These are phyloP conservation scores for Clytia hemisphaerica DNA, from an alignment of 30 jellyfish, hydroid and myxozoan genomes.

Conservation along the genomic window DNA sequence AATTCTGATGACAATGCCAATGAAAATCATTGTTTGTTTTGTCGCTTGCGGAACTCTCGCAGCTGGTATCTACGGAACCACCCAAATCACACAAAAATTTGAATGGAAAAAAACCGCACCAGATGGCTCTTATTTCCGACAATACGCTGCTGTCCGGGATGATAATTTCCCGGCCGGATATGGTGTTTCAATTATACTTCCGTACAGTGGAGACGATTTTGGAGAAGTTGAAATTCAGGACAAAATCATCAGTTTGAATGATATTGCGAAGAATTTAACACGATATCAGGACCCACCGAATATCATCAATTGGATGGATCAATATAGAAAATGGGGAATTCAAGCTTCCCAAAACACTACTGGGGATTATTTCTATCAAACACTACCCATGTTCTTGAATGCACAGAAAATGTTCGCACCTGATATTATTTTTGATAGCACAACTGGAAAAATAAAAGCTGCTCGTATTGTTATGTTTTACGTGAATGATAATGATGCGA, in stretches of 20 bases:
- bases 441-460: neutral
- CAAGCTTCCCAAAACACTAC: neutral
- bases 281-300: neutral
- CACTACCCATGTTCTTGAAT: conserved; percentile 14
- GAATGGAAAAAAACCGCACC: conserved; percentile 37
- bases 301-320: conserved; percentile 29
- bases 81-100: conserved; percentile 49
- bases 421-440: neutral
- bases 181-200: conserved; percentile 35
- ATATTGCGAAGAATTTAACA: conserved; percentile 7
- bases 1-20: conserved; percentile 16
- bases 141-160: conserved; percentile 30
- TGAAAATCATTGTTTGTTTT: conserved; percentile 17
- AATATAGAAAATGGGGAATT: conserved; percentile 32
- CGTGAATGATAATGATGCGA: too few species aligned
- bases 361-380: neutral
- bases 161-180: conserved; percentile 19
- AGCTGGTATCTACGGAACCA: conserved; percentile 43
- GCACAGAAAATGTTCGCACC: conserved; percentile 11
- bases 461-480: conserved; percentile 16
- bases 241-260: conserved; percentile 7
- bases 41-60: conserved; percentile 25
- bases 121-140: conserved; percentile 56
- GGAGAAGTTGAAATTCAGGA: conserved; percentile 1
- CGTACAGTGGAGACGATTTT: conserved; percentile 10